A percentile compares a stretch with the other conserved stretches of the same genome.
phyloP scores from a whole-genome alignment of 2,888 invertebrate genomes.

The Diarsia rubi region DNA sequence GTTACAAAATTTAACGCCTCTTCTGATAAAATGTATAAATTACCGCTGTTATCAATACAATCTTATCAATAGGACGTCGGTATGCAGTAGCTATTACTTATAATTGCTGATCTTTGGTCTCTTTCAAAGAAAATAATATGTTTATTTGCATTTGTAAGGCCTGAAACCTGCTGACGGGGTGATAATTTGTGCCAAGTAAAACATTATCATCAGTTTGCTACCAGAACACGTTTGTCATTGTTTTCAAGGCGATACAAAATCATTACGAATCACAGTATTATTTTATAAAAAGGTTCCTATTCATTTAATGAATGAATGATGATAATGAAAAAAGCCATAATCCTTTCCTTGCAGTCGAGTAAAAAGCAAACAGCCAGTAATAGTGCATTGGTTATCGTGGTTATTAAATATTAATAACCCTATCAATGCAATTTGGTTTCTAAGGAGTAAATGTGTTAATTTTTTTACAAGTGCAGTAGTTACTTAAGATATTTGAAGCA shows the following conservation, averaged over 20 bases:
- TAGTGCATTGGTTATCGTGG: slow-evolving; percentile 6
- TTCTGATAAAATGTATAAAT: slow-evolving; percentile 9
- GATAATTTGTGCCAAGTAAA: slow-evolving; percentile 8
- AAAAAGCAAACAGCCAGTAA: slow-evolving; percentile 11
- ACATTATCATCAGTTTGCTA: not conserved
- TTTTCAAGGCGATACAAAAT: slow-evolving; percentile 6
- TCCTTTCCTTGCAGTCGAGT: no score
- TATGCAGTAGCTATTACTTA: slow-evolving; percentile 8
- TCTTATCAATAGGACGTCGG: slow-evolving; percentile 26
- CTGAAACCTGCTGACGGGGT: not conserved
- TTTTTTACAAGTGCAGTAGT: not conserved
- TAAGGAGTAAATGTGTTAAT: slow-evolving; percentile 2
- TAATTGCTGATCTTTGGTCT: slow-evolving; percentile 20
- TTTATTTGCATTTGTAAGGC: not conserved
- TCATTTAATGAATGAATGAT: slow-evolving; percentile 18
- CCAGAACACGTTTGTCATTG: not conserved
- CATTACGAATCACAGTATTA: slow-evolving; percentile 4
- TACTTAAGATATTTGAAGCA: not conserved
- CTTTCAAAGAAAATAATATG: slow-evolving; percentile 10
- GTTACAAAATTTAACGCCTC: not conserved
- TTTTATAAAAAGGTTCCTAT: not conserved
- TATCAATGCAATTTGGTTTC: not conserved
- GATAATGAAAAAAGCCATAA: not conserved
- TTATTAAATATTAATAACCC: slow-evolving; percentile 13
- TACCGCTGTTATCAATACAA: slow-evolving; percentile 17